These are phyloP conservation scores for Rhabdornis inornatus DNA, from an alignment of 2,113 vertebrate genomes.

Conservation along the genomic window DNA sequence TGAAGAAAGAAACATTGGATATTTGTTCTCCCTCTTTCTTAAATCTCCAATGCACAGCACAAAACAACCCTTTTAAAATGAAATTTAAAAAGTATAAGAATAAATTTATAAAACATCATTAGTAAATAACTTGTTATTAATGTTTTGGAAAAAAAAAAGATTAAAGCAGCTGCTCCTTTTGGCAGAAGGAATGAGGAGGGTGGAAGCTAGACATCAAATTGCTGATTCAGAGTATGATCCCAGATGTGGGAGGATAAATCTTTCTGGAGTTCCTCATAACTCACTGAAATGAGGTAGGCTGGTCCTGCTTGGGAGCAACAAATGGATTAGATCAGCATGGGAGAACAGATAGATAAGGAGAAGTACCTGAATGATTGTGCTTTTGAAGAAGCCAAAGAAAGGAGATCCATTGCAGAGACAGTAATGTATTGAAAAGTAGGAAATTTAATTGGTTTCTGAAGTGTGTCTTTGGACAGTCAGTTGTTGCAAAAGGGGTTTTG, in stretches of 20 bases:
- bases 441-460: not conserved
- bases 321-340: constrained; percentile 52
- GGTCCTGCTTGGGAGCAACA: constrained; percentile 28
- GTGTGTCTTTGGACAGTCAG: not conserved
- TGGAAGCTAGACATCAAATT: constrained; percentile 50
- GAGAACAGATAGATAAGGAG: constrained; percentile 33
- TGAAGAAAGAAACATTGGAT: not conserved
- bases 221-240: constrained; percentile 64
- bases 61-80: not conserved
- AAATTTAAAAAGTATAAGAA: not conserved
- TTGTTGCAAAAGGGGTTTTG: not conserved
- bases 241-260: constrained; percentile 61
- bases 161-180: constrained; percentile 50
- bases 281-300: constrained; percentile 49
- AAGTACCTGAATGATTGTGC: not conserved
- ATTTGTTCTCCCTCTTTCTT: not conserved
- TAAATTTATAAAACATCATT: not conserved
- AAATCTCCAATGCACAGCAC: not conserved
- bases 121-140: not conserved
- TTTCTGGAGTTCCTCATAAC: constrained; percentile 62
- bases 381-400: not conserved
- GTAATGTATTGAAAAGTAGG: not conserved
- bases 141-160: not conserved
- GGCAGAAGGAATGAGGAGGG: constrained; percentile 37
- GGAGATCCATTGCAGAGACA: not conserved